phyloP scores from a whole-genome alignment of 2,888 invertebrate species.

The Prostheceraeus crozeri region DNA sequence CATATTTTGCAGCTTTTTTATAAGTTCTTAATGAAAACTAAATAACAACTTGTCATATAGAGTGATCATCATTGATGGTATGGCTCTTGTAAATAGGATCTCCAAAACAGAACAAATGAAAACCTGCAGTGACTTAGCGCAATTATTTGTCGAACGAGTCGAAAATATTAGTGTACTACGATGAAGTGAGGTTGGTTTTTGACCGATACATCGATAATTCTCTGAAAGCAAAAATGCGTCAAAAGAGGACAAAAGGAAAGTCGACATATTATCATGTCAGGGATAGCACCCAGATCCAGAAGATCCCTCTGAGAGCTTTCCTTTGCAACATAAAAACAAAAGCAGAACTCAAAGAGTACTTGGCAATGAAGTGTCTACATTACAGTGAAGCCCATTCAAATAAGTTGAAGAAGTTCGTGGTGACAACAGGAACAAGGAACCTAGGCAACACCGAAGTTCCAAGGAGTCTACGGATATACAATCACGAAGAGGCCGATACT shows the following conservation, averaged over 20 bases:
- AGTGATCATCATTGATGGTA: slow-evolving; percentile 39
- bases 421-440: slow-evolving; percentile 38
- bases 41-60: no score
- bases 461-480: neutral
- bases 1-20: no score
- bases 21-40: no score
- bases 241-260: slow-evolving; percentile 38
- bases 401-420: slow-evolving; percentile 37
- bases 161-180: slow-evolving; percentile 36
- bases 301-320: slow-evolving; percentile 39
- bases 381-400: slow-evolving; percentile 37
- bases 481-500: slow-evolving; percentile 8
- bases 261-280: slow-evolving; percentile 39
- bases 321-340: slow-evolving; percentile 37
- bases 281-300: slow-evolving; percentile 37
- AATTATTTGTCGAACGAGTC: no score
- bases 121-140: no score
- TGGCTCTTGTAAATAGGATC: slow-evolving; percentile 38
- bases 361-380: slow-evolving; percentile 34
- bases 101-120: no score
- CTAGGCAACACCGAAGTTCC: slow-evolving; percentile 26
- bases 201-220: slow-evolving; percentile 37
- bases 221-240: slow-evolving; percentile 37
- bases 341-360: slow-evolving; percentile 38
- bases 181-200: slow-evolving; percentile 39